Percentiles rank a stretch among this genome's conserved stretches.
These are phyloP conservation scores for Asarcornis scutulata DNA, from an alignment of 2,113 vertebrate species.

Conservation along the genomic window DNA sequence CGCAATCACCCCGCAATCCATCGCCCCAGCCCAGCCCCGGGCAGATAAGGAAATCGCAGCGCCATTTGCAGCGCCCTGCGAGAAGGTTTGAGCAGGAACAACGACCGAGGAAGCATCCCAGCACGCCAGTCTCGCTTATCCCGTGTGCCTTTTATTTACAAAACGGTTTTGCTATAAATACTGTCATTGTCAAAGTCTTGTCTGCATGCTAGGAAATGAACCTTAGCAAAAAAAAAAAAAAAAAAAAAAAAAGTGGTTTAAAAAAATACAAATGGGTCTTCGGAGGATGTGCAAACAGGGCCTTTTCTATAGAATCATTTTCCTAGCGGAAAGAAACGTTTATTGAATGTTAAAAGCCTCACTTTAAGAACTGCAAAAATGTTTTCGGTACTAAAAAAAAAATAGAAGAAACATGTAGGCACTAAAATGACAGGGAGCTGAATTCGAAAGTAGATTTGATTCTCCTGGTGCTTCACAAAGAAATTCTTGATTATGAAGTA, in stretches of 20 bases:
- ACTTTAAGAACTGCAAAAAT: not conserved
- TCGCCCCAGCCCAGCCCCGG: too few relatives aligned
- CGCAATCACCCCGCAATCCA: too few relatives aligned
- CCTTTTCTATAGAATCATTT: not conserved
- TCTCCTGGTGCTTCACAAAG: not conserved
- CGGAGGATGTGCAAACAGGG: not conserved
- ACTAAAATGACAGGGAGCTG: not conserved
- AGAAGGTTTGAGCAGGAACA: not conserved
- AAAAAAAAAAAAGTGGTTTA: not conserved
- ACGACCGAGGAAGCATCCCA: not conserved
- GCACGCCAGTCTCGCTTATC: not conserved
- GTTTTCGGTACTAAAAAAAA: not conserved
- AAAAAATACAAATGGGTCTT: not conserved
- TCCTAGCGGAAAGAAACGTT: not conserved
- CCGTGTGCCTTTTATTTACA: not conserved
- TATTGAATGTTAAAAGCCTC: not conserved
- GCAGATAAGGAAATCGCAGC: not conserved
- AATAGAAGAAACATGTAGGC: not conserved
- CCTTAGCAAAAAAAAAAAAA: not conserved
- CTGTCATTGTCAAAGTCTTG: rapidly evolving
- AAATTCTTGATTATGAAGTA: not conserved
- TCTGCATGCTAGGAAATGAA: not conserved
- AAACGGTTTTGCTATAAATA: not conserved
- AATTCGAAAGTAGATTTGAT: not conserved
- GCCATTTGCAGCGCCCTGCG: rapidly evolving